Percentiles rank a stretch among this genome's conserved stretches.
phyloP scores from a whole-genome alignment of 2,113 vertebrate species.

The Notechis scutatus region DNA sequence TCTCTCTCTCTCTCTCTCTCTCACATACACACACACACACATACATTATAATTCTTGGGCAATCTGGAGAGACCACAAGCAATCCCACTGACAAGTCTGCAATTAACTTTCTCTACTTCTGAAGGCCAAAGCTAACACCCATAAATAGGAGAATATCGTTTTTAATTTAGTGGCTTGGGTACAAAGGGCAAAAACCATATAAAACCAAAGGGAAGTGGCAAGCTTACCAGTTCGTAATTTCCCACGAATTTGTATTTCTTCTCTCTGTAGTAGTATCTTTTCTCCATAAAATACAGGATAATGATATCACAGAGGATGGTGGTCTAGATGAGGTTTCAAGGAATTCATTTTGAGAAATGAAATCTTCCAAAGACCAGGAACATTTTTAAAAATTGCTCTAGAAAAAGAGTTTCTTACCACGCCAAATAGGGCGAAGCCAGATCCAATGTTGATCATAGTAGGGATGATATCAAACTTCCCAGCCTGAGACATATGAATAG shows the following conservation, averaged over 20 bases:
- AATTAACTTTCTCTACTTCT: background rate
- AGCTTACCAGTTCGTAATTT: conserved; percentile 75
- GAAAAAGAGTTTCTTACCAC: conserved; percentile 70
- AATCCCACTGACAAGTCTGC: background rate
- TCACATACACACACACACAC: background rate
- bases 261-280: conserved; percentile 74
- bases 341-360: background rate
- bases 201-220: no score
- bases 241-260: conserved; percentile 79
- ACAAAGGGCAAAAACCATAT: background rate
- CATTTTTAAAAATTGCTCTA: background rate
- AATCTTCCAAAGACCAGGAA: background rate
- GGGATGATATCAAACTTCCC: conserved; percentile 85
- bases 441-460: conserved; percentile 85
- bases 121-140: no score
- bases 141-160: background rate
- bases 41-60: background rate
- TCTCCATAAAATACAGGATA: conserved; percentile 78
- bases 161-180: background rate
- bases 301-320: conserved; percentile 78
- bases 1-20: no score
- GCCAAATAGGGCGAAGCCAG: conserved; percentile 77
- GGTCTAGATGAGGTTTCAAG: conserved; percentile 63
- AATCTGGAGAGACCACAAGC: background rate
- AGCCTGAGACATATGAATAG: conserved; percentile 66